These are phyloP conservation scores for Fistularia tabacaria DNA, from an alignment of 2,797 vertebrate genomes.

Conservation along the genomic window DNA sequence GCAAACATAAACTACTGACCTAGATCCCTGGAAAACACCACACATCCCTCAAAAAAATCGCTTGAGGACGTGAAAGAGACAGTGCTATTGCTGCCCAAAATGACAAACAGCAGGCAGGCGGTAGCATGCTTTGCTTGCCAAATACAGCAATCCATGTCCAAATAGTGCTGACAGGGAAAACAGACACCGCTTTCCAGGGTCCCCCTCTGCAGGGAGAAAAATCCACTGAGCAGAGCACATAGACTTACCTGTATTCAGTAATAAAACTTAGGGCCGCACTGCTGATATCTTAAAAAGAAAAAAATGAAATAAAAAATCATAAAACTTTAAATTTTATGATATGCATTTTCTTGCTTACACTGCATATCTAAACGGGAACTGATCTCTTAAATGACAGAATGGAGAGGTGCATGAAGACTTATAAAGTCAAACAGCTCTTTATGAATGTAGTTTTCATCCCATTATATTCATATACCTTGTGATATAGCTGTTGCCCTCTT, in stretches of 20 bases:
- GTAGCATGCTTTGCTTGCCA: conserved; percentile 64
- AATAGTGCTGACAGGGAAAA: conserved; percentile 66
- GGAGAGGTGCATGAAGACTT: too few species aligned
- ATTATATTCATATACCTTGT: conserved; percentile 14
- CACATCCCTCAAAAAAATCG: conserved; percentile 24
- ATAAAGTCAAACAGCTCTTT: conserved; percentile 5
- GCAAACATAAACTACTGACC: conserved; percentile 48
- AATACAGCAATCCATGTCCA: conserved; percentile 57
- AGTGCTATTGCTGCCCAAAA: conserved; percentile 53
- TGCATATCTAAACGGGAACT: conserved; percentile 17
- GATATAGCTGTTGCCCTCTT: conserved; percentile 19
- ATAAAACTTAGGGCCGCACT: conserved; percentile 2
- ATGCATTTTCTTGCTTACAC: conserved; percentile 7
- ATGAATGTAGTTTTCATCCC: conserved; percentile 13
- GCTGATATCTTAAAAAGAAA: conserved; percentile 16
- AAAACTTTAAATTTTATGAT: too few species aligned
- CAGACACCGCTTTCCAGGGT: conserved; percentile 54
- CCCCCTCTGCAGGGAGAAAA: conserved; percentile 29
- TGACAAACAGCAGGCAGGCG: conserved; percentile 70
- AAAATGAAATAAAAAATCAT: conserved; percentile 16
- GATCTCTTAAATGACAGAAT: not conserved
- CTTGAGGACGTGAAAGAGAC: conserved; percentile 38
- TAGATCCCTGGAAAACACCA: conserved; percentile 40
- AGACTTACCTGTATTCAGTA: conserved; percentile 37
- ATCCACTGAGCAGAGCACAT: conserved; percentile 36